A percentile compares a stretch with the other conserved stretches of the same genome.
These are phyloP conservation scores for Paedocypris sp. DNA, from an alignment of 2,113 vertebrate species.

Conservation along the genomic window DNA sequence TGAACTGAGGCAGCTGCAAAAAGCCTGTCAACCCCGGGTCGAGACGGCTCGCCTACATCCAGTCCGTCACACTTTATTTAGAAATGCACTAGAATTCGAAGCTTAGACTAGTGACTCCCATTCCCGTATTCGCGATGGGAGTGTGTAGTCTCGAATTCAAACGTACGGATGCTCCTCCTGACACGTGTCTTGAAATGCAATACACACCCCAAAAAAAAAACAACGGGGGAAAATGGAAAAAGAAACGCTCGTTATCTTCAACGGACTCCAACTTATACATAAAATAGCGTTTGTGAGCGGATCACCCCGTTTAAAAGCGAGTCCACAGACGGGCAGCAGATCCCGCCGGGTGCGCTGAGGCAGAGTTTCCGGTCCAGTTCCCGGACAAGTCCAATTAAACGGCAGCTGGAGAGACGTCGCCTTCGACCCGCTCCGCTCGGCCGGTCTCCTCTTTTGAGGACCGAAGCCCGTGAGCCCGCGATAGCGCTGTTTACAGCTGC, in stretches of 20 bases:
- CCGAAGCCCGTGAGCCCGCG: not conserved
- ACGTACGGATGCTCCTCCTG: no score
- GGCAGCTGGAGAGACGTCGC: not conserved
- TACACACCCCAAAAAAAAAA: no score
- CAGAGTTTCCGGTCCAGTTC: not conserved
- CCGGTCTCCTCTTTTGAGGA: not conserved
- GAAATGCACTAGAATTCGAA: not conserved
- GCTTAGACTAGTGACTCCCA: not conserved
- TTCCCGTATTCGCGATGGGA: not conserved
- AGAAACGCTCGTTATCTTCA: no score
- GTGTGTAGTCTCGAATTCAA: no score
- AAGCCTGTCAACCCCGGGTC: not conserved
- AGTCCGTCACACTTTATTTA: constrained; percentile 4
- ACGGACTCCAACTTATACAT: not conserved
- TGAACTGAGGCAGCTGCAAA: not conserved
- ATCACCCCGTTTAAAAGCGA: not conserved
- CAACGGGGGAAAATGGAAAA: no score
- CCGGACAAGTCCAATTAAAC: not conserved
- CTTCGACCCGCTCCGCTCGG: not conserved
- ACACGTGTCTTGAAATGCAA: no score
- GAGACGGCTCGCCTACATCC: not conserved
- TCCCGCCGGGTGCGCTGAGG: not conserved
- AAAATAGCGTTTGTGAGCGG: not conserved
- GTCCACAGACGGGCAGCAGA: not conserved
- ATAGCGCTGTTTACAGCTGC: not conserved